Conservation (phyloP, 2,888 invertebrate species). For the Melanophora roralis region DNA sequence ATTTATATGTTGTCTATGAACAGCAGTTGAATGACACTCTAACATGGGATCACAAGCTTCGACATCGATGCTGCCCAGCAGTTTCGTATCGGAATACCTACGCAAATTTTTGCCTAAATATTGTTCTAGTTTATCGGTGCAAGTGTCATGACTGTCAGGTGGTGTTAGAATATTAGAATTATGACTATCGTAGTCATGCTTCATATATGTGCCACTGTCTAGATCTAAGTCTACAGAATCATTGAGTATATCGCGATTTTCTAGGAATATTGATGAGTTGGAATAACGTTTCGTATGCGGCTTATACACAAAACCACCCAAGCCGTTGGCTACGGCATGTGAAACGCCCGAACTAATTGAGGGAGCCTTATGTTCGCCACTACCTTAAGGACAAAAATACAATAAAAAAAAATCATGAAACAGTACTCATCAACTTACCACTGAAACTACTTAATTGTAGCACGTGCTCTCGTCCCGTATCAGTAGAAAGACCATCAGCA, state of each 20-base stretch:
- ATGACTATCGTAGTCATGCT: conserved; percentile 64
- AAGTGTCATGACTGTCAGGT: conserved; percentile 66
- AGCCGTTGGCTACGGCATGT: conserved; percentile 73
- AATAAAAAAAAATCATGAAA: conserved; percentile 20
- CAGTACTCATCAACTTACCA: conserved; percentile 64
- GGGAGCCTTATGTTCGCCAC: conserved; percentile 74
- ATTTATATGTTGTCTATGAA: conserved; percentile 31
- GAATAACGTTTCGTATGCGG: conserved; percentile 75
- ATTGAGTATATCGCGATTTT: conserved; percentile 77
- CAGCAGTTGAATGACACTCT: conserved; percentile 45
- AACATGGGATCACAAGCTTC: conserved; percentile 63
- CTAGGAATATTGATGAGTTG: conserved; percentile 77
- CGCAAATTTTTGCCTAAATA: conserved; percentile 73
- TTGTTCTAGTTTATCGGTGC: conserved; percentile 67
- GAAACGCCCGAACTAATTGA: conserved; percentile 74
- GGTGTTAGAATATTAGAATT: conserved; percentile 73
- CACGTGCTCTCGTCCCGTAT: conserved; percentile 71
- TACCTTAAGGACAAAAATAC: conserved; percentile 65
- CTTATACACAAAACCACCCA: conserved; percentile 73
- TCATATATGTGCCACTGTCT: conserved; percentile 58
- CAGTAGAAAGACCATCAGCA: conserved; percentile 72
- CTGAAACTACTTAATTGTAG: conserved; percentile 73
- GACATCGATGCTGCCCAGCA: conserved; percentile 67
- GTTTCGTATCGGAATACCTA: conserved; percentile 77
- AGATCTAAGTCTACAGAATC: conserved; percentile 70